Conservation (phyloP, 37 sponge, comb jelly and placozoan genomes). For the Mnemiopsis leidyi region DNA sequence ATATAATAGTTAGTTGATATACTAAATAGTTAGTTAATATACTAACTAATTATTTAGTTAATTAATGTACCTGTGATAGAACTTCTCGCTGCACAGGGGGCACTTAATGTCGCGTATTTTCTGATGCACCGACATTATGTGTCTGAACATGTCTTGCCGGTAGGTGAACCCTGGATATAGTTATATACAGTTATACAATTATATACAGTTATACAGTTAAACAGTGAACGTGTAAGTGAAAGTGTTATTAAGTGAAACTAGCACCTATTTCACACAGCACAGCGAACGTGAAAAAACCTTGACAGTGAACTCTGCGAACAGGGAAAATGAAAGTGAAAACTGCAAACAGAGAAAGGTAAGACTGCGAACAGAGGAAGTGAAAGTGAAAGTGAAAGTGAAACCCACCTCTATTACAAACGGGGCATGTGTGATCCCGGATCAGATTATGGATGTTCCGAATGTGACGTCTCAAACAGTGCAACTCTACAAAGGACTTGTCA, state of each 20-base stretch:
- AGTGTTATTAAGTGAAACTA: no score
- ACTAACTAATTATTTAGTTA: no score
- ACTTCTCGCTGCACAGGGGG: slow-evolving; percentile 47
- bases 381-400: background rate
- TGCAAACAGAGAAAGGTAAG: no score
- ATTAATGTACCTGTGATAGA: slow-evolving; percentile 30
- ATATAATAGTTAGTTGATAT: background rate
- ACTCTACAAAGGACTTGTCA: slow-evolving; percentile 30
- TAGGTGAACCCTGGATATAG: slow-evolving; percentile 29
- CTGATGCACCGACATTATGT: slow-evolving; percentile 51
- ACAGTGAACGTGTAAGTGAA: no score
- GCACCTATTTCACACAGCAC: no score
- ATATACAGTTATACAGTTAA: no score
- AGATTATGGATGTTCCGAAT: slow-evolving; percentile 45
- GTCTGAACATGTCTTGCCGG: slow-evolving; percentile 44
- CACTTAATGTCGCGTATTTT: slow-evolving; percentile 51
- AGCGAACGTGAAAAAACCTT: no score
- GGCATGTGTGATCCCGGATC: slow-evolving; percentile 32
- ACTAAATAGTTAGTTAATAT: background rate
- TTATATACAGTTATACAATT: no score
- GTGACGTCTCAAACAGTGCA: slow-evolving; percentile 8
- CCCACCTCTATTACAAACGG: slow-evolving; percentile 12
- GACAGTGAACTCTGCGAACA: no score
- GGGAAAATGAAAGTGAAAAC: no score
- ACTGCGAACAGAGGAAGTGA: background rate